Evolutionary conservation across 1,140 invertebrate genomes (phyloP).

Genomic region (Papilio polytes): DNA sequence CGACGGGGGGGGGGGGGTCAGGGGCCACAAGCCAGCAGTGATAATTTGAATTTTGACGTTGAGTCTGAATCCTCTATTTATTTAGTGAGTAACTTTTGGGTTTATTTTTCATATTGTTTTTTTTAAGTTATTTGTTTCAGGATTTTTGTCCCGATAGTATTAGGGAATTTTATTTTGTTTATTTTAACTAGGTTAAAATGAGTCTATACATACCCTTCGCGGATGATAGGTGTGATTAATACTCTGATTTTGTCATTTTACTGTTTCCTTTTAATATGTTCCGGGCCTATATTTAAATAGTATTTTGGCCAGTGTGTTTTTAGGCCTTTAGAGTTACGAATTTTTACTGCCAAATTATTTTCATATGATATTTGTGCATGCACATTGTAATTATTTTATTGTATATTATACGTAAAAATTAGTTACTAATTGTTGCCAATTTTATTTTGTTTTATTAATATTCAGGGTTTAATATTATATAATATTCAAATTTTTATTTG

Average conservation of each 20-base stretch:
- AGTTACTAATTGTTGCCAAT: conserved; percentile 83
- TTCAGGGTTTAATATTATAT: conserved; percentile 81
- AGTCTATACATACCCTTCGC: conserved; percentile 74
- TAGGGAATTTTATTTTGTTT: conserved; percentile 84
- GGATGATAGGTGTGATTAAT: conserved; percentile 78
- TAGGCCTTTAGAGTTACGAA: conserved; percentile 82
- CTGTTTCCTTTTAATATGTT: conserved; percentile 78
- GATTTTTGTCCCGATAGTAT: conserved; percentile 84
- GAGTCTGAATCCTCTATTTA: conserved; percentile 81
- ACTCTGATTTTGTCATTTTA: conserved; percentile 80
- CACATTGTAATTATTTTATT: conserved; percentile 83
- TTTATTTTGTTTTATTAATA: conserved; percentile 78
- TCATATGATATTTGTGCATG: conserved; percentile 83
- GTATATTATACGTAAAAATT: conserved; percentile 79
- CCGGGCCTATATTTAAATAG: conserved; percentile 80
- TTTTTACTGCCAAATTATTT: conserved; percentile 84
- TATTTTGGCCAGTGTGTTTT: conserved; percentile 79
- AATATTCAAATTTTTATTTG: conserved; percentile 79
- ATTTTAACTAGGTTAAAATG: conserved; percentile 78
- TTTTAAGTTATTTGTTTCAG: conserved; percentile 83
- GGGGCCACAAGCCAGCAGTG: conserved; percentile 63
- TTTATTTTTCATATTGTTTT: conserved; percentile 83
- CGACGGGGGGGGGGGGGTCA: not conserved
- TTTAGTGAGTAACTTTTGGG: conserved; percentile 83
- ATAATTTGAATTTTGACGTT: conserved; percentile 68